These are phyloP conservation scores for Ericerus pela DNA, from an alignment of 1,140 invertebrate genomes.

Conservation along the genomic window DNA sequence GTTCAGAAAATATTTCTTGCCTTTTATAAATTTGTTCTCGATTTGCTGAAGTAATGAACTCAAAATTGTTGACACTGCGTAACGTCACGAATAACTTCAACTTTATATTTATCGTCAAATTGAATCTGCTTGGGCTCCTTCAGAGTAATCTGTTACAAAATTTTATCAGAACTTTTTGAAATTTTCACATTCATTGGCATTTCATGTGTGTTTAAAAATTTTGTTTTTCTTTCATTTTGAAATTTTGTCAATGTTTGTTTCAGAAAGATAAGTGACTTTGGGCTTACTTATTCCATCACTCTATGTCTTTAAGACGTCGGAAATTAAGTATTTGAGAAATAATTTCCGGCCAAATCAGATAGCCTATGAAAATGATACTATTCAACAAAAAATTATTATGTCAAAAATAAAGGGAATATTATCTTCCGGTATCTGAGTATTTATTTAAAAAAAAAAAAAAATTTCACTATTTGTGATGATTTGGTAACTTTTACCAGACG, in stretches of 20 bases:
- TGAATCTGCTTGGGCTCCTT: too few relatives aligned
- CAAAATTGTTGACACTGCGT: background rate
- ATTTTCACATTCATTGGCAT: too few relatives aligned
- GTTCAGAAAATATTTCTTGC: background rate
- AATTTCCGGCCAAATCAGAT: too few relatives aligned
- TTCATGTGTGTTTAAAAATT: too few relatives aligned
- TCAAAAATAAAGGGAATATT: background rate
- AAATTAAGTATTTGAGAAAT: too few relatives aligned
- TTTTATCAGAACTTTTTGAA: too few relatives aligned
- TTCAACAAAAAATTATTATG: background rate
- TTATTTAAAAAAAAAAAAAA: background rate
- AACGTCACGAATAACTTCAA: background rate
- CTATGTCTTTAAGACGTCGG: too few relatives aligned
- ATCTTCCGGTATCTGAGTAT: background rate
- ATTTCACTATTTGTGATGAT: background rate
- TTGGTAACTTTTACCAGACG: constrained; percentile 18
- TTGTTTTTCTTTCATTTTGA: too few relatives aligned
- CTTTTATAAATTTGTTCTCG: constrained; percentile 1
- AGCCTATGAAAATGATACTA: background rate
- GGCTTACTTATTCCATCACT: too few relatives aligned
- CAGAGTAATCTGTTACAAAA: too few relatives aligned
- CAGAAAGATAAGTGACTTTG: too few relatives aligned
- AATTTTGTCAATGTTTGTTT: too few relatives aligned
- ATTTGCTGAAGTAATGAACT: background rate
- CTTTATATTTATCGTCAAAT: constrained; percentile 9